A percentile compares a stretch with the other conserved stretches of the same genome.
Conservation (phyloP, 2,888 invertebrate genomes). For the Tipula vernalis region DNA sequence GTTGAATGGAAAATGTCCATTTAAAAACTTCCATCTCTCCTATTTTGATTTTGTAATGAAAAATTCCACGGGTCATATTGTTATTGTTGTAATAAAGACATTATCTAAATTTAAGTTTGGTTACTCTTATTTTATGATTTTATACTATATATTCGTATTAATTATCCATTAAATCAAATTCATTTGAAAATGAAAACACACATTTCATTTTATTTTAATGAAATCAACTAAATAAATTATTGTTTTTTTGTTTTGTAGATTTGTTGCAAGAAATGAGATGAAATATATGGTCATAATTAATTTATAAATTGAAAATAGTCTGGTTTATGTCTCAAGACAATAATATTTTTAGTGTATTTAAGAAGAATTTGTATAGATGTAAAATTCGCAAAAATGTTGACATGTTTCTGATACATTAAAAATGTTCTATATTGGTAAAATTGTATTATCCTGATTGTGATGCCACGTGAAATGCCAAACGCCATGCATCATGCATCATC, state of each 20-base stretch:
- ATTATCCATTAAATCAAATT: not conserved
- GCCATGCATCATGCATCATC: not conserved
- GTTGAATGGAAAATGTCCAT: not conserved
- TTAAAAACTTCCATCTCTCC: not conserved
- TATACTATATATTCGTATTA: not conserved
- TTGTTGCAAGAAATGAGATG: not conserved
- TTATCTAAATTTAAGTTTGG: not conserved
- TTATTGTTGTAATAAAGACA: not conserved
- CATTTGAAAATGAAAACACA: not conserved
- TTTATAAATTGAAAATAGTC: not conserved
- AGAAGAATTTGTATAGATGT: not conserved
- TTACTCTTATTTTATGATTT: not conserved
- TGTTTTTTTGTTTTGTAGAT: not conserved
- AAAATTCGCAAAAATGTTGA: not conserved
- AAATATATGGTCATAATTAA: not conserved
- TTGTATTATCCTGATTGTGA: not conserved
- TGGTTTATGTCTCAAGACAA: not conserved
- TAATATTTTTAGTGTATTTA: not conserved
- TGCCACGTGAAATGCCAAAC: not conserved
- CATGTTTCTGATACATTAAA: not conserved
- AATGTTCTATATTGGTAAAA: not conserved
- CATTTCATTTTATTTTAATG: not conserved
- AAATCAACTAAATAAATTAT: not conserved
- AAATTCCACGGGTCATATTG: not conserved
- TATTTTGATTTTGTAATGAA: not conserved